These are phyloP conservation scores for Platyrinchus mystaceus DNA, from an alignment of 2,797 vertebrate species.

Conservation along the genomic window DNA sequence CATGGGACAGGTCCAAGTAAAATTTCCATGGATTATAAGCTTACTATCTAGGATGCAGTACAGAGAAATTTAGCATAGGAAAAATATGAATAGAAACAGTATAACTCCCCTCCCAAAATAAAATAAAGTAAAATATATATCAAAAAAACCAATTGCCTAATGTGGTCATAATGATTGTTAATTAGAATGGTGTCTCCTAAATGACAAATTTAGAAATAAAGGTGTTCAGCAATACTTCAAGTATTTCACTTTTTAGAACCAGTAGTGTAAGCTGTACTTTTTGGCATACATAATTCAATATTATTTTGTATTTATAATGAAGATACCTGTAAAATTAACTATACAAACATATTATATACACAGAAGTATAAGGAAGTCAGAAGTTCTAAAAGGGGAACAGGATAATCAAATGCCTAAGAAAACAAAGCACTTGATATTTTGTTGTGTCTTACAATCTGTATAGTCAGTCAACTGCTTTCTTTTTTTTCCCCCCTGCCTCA, in stretches of 20 bases:
- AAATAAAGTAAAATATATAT: background rate
- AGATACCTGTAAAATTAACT: background rate
- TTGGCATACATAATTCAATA: background rate
- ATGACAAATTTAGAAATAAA: background rate
- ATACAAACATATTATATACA: background rate
- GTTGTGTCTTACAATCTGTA: background rate
- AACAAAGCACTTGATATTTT: background rate
- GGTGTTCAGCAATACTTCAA: background rate
- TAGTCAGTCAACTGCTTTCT: background rate
- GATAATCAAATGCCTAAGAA: slow-evolving; percentile 5
- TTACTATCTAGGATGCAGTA: background rate
- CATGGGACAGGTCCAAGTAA: background rate
- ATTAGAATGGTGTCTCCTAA: background rate
- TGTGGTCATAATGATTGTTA: background rate
- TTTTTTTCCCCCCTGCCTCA: background rate
- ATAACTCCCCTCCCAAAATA: background rate
- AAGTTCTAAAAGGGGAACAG: background rate
- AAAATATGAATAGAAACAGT: background rate
- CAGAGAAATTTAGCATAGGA: background rate
- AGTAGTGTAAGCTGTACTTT: background rate
- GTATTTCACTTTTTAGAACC: background rate
- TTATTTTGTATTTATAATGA: background rate
- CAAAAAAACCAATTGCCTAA: background rate
- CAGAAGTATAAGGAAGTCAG: background rate
- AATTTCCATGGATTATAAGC: background rate